Evolutionary conservation across 2,888 invertebrate genomes (phyloP).

Genomic region (Drosophila koepferae): DNA sequence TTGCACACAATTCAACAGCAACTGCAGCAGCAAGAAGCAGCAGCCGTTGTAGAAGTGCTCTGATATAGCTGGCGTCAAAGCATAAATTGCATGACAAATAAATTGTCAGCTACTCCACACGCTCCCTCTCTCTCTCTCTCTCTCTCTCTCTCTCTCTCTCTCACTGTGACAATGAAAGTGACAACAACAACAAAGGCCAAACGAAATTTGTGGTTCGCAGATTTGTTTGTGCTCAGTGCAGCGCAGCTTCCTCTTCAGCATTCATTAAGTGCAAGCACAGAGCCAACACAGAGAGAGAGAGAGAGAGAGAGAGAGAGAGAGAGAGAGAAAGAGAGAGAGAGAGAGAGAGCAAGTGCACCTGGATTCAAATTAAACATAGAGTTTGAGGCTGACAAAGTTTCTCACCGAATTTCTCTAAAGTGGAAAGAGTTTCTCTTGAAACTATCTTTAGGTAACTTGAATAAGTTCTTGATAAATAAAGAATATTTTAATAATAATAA

Average conservation of each 20-base stretch:
- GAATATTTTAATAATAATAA: no score
- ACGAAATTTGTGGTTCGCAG: constrained; percentile 23
- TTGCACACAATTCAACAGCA: constrained; percentile 50
- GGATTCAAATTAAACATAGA: neutral
- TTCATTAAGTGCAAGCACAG: constrained; percentile 3
- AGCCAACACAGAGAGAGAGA: no score
- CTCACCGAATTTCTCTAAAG: neutral
- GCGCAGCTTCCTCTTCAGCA: constrained; percentile 22
- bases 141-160: neutral
- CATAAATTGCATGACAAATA: constrained; percentile 66
- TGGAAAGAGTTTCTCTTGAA: neutral
- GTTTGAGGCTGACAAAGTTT: neutral
- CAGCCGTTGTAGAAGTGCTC: constrained; percentile 2
- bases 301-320: no score
- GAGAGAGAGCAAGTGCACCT: neutral
- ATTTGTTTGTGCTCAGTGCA: constrained; percentile 6
- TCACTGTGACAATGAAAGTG: constrained; percentile 16
- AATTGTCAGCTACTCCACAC: constrained; percentile 32
- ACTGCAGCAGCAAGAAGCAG: constrained; percentile 13
- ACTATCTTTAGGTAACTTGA: neutral
- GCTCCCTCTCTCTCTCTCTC: neutral
- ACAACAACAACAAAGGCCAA: constrained; percentile 33
- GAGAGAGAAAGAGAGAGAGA: no score
- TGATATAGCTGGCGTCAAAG: constrained; percentile 48
- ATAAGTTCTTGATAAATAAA: no score